Evolutionary conservation across 2,888 invertebrate species (phyloP).

Genomic region (Drepana falcataria): DNA sequence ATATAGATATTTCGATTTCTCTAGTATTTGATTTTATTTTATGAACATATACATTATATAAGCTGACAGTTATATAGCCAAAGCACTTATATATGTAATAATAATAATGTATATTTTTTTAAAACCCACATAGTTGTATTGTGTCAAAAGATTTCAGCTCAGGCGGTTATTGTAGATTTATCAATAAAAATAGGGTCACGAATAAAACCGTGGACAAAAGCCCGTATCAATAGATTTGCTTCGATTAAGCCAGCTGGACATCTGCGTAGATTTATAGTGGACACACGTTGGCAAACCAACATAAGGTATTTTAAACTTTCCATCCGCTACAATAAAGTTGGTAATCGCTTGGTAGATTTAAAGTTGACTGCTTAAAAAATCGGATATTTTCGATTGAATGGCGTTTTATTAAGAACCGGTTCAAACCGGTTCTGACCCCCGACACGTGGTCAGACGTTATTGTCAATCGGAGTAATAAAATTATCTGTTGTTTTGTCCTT

Average conservation of each 20-base stretch:
- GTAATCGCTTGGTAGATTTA: background rate
- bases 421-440: conserved; percentile 58
- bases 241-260: conserved; percentile 59
- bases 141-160: background rate
- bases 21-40: too few species aligned
- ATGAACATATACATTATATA: too few species aligned
- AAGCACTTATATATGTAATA: too few species aligned
- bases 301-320: background rate
- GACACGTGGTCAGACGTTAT: conserved; percentile 71
- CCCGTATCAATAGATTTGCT: conserved; percentile 54
- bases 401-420: conserved; percentile 68
- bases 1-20: too few species aligned
- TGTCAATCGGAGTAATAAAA: conserved; percentile 65
- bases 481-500: conserved; percentile 61
- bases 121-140: too few species aligned
- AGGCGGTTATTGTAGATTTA: background rate
- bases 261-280: conserved; percentile 37
- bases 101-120: too few species aligned
- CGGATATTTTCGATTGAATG: conserved; percentile 60
- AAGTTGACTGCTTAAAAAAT: background rate
- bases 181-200: background rate
- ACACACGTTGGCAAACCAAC: conserved; percentile 7
- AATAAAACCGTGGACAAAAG: conserved; percentile 34
- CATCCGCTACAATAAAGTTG: background rate
- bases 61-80: too few species aligned